phyloP scores from a whole-genome alignment of 2,797 vertebrate genomes.

The Sebastes nivosus region DNA sequence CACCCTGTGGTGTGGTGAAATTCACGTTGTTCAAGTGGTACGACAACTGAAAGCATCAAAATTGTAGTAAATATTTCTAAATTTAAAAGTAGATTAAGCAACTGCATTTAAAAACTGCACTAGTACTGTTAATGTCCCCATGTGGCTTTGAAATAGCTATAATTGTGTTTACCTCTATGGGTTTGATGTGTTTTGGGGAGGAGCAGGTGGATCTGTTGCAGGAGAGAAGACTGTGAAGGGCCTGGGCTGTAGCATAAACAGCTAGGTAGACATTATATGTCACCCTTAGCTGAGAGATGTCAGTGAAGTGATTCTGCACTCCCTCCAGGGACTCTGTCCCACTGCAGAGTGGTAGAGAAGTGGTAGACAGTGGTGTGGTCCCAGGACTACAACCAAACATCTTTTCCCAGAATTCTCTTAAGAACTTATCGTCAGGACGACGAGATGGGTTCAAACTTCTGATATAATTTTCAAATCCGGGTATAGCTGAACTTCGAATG shows the following conservation, averaged over 20 bases:
- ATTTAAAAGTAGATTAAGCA: background rate
- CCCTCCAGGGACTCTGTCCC: conserved; percentile 68
- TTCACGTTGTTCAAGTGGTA: conserved; percentile 65
- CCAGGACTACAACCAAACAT: conserved; percentile 70
- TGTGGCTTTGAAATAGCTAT: background rate
- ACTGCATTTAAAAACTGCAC: background rate
- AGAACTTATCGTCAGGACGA: conserved; percentile 56
- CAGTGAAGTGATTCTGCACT: conserved; percentile 62
- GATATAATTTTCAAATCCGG: conserved; percentile 72
- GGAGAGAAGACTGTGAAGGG: conserved; percentile 71
- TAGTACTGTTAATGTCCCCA: background rate
- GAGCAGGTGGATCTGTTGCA: conserved; percentile 57
- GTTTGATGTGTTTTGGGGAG: conserved; percentile 48
- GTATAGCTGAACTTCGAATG: conserved; percentile 72
- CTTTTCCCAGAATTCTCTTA: conserved; percentile 73
- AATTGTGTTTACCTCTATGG: conserved; percentile 54
- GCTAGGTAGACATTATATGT: conserved; percentile 78
- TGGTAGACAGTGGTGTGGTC: background rate
- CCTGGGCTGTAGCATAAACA: conserved; percentile 77
- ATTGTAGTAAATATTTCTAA: background rate
- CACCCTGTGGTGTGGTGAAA: conserved; percentile 74
- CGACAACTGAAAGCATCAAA: conserved; percentile 61
- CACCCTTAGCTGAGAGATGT: conserved; percentile 70
- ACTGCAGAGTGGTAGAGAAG: conserved; percentile 58
- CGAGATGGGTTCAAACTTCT: conserved; percentile 60